phyloP scores from a whole-genome alignment of 2,113 vertebrate genomes.

The Myrmecobius fasciatus region DNA sequence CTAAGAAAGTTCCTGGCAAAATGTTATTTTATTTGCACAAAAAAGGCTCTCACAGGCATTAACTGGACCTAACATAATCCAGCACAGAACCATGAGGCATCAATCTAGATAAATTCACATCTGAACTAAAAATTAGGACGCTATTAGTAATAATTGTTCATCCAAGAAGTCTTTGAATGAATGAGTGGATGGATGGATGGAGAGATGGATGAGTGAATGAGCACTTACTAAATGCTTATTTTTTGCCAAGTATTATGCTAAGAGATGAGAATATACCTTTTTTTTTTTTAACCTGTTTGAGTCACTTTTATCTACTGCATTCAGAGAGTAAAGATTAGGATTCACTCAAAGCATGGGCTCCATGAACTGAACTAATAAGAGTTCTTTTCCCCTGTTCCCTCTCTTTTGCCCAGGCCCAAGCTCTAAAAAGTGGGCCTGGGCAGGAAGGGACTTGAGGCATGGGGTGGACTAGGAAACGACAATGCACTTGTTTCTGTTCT shows the following conservation, averaged over 20 bases:
- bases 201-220: background rate
- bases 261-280: background rate
- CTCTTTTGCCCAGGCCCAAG: background rate
- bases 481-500: background rate
- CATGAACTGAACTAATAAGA: background rate
- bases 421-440: background rate
- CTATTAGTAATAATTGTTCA: background rate
- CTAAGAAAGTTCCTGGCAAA: background rate
- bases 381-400: background rate
- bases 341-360: background rate
- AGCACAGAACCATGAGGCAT: background rate
- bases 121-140: background rate
- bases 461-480: accelerated
- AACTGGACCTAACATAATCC: background rate
- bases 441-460: background rate
- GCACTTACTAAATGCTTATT: background rate
- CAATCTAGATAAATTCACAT: background rate
- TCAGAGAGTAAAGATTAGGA: background rate
- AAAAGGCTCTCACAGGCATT: background rate
- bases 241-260: background rate
- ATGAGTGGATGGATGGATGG: background rate
- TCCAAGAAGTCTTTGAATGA: background rate
- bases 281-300: background rate
- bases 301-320: background rate
- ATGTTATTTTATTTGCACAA: background rate